Evolutionary conservation across 1,140 invertebrate genomes (phyloP).

Genomic region (Penaeus chinensis): DNA sequence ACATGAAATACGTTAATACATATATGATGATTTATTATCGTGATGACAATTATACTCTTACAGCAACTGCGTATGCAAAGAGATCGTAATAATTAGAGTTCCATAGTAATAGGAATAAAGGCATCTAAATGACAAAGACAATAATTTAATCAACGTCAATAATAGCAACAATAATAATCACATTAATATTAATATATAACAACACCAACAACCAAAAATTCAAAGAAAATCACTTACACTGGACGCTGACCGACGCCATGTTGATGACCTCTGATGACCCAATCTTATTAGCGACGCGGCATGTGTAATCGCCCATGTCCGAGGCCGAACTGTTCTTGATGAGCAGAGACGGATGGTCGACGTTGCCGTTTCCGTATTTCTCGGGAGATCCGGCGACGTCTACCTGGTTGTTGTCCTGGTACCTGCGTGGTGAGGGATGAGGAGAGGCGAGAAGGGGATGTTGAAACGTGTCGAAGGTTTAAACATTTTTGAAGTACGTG

Average conservation of each 20-base stretch:
- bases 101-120: too few relatives aligned
- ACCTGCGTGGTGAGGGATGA: slow-evolving; percentile 72
- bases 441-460: neutral
- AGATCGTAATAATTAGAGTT: too few relatives aligned
- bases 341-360: slow-evolving; percentile 78
- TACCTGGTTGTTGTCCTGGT: slow-evolving; percentile 77
- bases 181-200: too few relatives aligned
- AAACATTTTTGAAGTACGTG: too few relatives aligned
- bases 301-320: slow-evolving; percentile 85
- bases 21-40: too few relatives aligned
- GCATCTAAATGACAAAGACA: too few relatives aligned
- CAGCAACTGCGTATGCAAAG: too few relatives aligned
- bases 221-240: slow-evolving; percentile 76
- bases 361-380: slow-evolving; percentile 81
- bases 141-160: too few relatives aligned
- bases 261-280: slow-evolving; percentile 79
- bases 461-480: neutral
- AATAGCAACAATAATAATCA: too few relatives aligned
- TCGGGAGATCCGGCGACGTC: slow-evolving; percentile 73
- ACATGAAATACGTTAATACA: neutral
- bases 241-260: slow-evolving; percentile 78
- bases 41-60: too few relatives aligned
- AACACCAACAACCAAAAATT: neutral
- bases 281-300: slow-evolving; percentile 81
- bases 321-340: slow-evolving; percentile 81